Conservation (phyloP, 2,888 invertebrate genomes). For the Shargacucullia verbasci region DNA sequence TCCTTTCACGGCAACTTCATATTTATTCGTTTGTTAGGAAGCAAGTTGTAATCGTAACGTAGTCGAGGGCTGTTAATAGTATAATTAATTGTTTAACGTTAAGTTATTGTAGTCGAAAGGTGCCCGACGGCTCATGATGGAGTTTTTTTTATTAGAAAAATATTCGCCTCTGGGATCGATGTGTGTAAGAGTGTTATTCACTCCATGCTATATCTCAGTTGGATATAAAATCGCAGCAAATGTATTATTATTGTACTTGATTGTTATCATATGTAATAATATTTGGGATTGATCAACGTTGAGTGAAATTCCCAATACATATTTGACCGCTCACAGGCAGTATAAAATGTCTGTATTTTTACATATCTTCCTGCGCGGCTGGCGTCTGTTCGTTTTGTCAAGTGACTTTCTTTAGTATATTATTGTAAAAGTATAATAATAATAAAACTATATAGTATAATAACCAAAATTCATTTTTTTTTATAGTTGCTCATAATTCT, state of each 20-base stretch:
- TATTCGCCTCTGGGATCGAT: no score
- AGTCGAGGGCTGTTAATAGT: conserved; percentile 67
- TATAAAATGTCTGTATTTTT: conserved; percentile 15
- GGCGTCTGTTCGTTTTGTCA: conserved; percentile 8
- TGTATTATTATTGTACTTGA: no score
- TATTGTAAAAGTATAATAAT: no score
- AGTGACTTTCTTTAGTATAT: conserved; percentile 23
- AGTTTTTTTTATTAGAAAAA: no score
- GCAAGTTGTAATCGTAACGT: conserved; percentile 47
- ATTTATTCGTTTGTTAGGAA: conserved; percentile 38
- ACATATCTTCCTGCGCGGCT: conserved; percentile 39
- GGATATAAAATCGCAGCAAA: no score
- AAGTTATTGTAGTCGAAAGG: conserved; percentile 35
- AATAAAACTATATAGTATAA: no score
- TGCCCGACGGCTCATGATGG: no score
- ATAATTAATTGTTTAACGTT: conserved; percentile 53
- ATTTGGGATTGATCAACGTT: conserved; percentile 15
- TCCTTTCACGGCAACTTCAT: conserved; percentile 23
- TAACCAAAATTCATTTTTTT: no score
- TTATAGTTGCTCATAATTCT: conserved; percentile 48
- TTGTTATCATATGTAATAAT: no score
- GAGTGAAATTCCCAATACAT: not conserved
- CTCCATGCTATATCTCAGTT: no score
- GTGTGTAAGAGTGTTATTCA: no score
- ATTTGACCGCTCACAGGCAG: conserved; percentile 1